Conservation (phyloP, 1,140 invertebrate genomes). For the Aphis gossypii region DNA sequence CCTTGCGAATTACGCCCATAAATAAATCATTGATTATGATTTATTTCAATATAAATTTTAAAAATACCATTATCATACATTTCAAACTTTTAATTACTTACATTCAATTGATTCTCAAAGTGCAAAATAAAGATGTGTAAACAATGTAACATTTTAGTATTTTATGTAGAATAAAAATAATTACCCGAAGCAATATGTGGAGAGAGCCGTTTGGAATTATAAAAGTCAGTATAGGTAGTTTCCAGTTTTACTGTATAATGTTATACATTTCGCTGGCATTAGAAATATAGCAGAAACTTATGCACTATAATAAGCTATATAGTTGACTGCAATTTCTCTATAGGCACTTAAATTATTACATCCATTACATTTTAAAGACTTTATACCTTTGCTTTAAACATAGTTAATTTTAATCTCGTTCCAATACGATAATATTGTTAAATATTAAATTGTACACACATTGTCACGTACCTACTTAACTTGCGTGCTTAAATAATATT, state of each 20-base stretch:
- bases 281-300: background rate
- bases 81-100: background rate
- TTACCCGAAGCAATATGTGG: background rate
- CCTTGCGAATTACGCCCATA: background rate
- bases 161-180: background rate
- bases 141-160: background rate
- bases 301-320: background rate
- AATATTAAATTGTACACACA: background rate
- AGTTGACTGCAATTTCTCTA: constrained; percentile 13
- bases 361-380: constrained; percentile 3
- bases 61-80: background rate
- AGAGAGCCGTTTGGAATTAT: constrained; percentile 3
- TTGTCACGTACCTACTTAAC: background rate
- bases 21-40: background rate
- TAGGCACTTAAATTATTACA: background rate
- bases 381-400: background rate
- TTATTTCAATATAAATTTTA: background rate
- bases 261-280: background rate
- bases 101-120: background rate
- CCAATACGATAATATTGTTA: background rate
- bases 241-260: constrained; percentile 10
- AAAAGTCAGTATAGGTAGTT: background rate
- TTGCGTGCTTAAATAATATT: background rate
- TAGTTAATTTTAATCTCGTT: background rate
- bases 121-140: background rate